Evolutionary conservation across 2,888 invertebrate genomes (phyloP).

Genomic region (Odontothrips loti): DNA sequence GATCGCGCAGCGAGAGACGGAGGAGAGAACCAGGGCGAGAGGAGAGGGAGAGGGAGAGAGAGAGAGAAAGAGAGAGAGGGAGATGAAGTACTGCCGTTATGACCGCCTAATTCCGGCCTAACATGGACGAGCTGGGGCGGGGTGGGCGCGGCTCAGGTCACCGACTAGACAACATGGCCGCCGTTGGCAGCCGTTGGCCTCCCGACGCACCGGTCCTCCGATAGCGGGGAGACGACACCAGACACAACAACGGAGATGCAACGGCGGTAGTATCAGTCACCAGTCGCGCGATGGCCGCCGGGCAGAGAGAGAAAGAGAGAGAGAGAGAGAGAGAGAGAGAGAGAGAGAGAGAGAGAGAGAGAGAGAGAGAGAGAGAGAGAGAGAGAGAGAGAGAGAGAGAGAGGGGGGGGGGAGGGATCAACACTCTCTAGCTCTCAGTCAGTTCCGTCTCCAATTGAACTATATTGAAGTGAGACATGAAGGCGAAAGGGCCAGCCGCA

Average conservation of each 20-base stretch:
- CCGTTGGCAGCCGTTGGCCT: neutral
- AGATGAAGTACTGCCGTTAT: neutral
- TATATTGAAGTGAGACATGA: neutral
- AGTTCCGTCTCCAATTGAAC: neutral
- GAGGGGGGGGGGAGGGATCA: too few relatives aligned
- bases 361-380: too few relatives aligned
- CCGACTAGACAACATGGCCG: neutral
- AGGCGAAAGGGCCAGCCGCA: neutral
- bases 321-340: too few relatives aligned
- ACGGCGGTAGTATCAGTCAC: too few relatives aligned
- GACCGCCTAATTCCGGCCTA: neutral
- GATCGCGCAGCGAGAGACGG: neutral
- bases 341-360: too few relatives aligned
- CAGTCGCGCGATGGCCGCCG: too few relatives aligned
- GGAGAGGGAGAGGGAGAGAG: neutral
- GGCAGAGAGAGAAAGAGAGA: too few relatives aligned
- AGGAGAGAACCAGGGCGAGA: neutral
- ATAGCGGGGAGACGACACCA: neutral
- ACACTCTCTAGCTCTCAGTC: too few relatives aligned
- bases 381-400: too few relatives aligned
- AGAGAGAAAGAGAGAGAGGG: neutral
- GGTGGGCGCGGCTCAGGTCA: neutral
- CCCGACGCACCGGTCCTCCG: neutral
- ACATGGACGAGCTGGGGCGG: neutral
- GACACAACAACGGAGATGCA: neutral